Evolutionary conservation across 2,888 invertebrate genomes (phyloP).

Genomic region (Scelioninae gen. 1): DNA sequence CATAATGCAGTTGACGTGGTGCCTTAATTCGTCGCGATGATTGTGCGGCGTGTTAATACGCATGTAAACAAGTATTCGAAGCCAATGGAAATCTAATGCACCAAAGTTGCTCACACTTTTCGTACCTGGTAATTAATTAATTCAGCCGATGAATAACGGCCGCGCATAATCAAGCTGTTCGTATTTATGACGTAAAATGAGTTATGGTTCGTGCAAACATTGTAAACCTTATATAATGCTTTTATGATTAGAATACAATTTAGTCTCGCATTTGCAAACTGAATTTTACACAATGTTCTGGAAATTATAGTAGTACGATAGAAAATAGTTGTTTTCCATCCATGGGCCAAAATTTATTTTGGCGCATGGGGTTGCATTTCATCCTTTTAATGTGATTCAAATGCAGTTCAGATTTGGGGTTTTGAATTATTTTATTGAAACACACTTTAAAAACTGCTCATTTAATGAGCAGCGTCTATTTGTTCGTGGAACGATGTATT

Average conservation of each 20-base stretch:
- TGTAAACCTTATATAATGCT: not conserved
- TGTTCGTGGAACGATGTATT: constrained; percentile 36
- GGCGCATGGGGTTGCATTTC: too few species aligned
- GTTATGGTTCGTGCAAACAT: constrained; percentile 21
- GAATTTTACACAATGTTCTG: too few species aligned
- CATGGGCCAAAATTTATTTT: too few species aligned
- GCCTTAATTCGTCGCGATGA: constrained; percentile 44
- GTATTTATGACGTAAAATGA: constrained; percentile 12
- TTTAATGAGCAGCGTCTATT: constrained; percentile 1
- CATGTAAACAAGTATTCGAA: constrained; percentile 51
- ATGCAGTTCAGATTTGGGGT: too few species aligned
- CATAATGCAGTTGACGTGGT: constrained; percentile 52
- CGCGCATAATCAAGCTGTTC: constrained; percentile 37
- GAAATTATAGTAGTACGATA: too few species aligned
- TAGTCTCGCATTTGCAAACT: not conserved
- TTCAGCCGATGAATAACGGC: constrained; percentile 37
- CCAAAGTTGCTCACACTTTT: constrained; percentile 23
- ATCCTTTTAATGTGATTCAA: too few species aligned
- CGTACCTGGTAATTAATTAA: constrained; percentile 39
- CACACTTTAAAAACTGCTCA: too few species aligned
- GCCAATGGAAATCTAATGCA: constrained; percentile 44
- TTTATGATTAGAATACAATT: constrained; percentile 8
- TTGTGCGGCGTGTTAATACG: constrained; percentile 45
- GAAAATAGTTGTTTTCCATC: too few species aligned
- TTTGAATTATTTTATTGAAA: too few species aligned